These are phyloP conservation scores for Osmoderma eremita DNA, from an alignment of 2,888 invertebrate species.

Conservation along the genomic window DNA sequence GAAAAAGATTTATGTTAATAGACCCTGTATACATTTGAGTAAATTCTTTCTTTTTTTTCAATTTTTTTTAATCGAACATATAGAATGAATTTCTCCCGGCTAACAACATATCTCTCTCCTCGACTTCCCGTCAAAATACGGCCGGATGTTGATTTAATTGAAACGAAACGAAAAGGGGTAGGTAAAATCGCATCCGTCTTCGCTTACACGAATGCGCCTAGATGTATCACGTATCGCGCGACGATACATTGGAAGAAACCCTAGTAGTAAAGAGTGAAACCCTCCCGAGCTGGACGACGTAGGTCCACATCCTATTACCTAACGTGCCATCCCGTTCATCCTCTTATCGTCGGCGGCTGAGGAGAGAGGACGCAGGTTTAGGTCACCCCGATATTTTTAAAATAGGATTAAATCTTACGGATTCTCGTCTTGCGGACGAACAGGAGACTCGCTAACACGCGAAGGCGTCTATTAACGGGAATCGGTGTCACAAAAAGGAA, in stretches of 20 bases:
- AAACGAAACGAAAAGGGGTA: conserved; percentile 22
- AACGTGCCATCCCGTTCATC: conserved; percentile 59
- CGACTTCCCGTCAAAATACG: conserved; percentile 25
- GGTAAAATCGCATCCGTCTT: conserved; percentile 34
- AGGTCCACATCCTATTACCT: conserved; percentile 61
- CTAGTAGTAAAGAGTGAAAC: conserved; percentile 59
- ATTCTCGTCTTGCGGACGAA: conserved; percentile 32
- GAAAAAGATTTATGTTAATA: too few species aligned
- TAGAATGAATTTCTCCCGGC: too few species aligned
- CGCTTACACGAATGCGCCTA: conserved; percentile 7
- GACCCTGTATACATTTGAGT: too few species aligned
- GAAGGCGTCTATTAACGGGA: neutral
- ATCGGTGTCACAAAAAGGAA: too few species aligned
- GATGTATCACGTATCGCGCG: conserved; percentile 45
- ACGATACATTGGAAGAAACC: conserved; percentile 53
- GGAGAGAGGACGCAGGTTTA: conserved; percentile 24
- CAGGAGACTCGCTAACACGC: conserved; percentile 13
- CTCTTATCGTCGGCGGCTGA: conserved; percentile 53
- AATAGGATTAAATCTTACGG: conserved; percentile 42
- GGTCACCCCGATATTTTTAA: conserved; percentile 39
- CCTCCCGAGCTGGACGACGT: conserved; percentile 49
- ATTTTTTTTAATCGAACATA: too few species aligned
- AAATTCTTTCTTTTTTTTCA: too few species aligned
- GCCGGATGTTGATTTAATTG: conserved; percentile 35
- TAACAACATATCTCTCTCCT: conserved; percentile 9